A percentile compares a stretch with the other conserved stretches of the same genome.
Conservation (phyloP, 2,113 vertebrate genomes). For the Podarcis raffonei region DNA sequence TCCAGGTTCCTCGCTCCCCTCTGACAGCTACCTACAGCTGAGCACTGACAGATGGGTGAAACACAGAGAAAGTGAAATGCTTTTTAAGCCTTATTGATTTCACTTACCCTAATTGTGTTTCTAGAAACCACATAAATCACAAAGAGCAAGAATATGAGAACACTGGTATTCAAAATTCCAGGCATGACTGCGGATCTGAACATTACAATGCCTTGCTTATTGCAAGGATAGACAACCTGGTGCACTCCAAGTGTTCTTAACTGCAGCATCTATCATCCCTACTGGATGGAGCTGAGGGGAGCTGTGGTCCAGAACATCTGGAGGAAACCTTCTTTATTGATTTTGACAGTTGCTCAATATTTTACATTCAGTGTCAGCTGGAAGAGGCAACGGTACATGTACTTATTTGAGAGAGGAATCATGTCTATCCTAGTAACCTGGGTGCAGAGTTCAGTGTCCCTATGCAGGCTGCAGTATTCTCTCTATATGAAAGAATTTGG, state of each 20-base stretch:
- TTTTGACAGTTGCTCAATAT: not conserved
- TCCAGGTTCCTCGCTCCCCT: not conserved
- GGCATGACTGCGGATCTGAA: not conserved
- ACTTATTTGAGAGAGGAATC: constrained; percentile 12
- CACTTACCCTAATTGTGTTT: not conserved
- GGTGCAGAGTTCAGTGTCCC: not conserved
- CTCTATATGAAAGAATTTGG: not conserved
- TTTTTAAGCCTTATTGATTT: constrained; percentile 5
- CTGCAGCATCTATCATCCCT: too few relatives aligned
- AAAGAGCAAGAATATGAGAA: not conserved
- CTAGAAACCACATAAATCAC: not conserved
- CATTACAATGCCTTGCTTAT: not conserved
- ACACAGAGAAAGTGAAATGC: not conserved
- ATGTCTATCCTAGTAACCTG: constrained; percentile 7
- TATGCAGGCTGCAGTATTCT: not conserved
- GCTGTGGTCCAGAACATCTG: too few relatives aligned
- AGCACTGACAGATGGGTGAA: not conserved
- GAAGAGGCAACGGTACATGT: not conserved
- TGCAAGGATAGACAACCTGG: too few relatives aligned
- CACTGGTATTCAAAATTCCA: not conserved
- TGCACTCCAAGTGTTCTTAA: too few relatives aligned
- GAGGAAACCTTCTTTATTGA: not conserved
- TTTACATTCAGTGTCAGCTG: not conserved
- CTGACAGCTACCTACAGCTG: not conserved
- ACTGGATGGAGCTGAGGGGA: too few relatives aligned